These are phyloP conservation scores for Molossus molossus DNA, from an alignment of 2,797 vertebrate genomes.

Conservation along the genomic window DNA sequence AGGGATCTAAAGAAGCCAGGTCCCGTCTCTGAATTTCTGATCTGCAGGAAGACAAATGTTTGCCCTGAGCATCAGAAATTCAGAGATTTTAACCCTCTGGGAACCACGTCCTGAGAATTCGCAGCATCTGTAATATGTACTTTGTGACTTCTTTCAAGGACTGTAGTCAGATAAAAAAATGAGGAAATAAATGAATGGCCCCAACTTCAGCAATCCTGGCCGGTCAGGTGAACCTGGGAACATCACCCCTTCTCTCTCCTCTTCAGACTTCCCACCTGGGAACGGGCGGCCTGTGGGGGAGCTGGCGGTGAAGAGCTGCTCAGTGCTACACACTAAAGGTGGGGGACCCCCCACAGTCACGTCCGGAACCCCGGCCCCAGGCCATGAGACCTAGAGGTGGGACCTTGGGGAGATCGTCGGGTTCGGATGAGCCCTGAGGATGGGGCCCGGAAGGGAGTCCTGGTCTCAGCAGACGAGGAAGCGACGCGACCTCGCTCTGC, in stretches of 20 bases:
- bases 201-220: background rate
- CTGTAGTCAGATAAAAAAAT: background rate
- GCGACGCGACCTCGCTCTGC: background rate
- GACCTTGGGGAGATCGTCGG: background rate
- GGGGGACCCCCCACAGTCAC: too few species aligned
- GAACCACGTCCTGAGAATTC: background rate
- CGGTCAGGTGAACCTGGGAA: background rate
- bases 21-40: background rate
- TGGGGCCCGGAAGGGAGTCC: rapidly evolving
- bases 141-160: background rate
- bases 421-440: background rate
- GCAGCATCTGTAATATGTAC: background rate
- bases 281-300: background rate
- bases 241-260: background rate
- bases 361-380: too few species aligned
- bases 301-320: background rate
- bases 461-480: background rate
- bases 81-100: background rate
- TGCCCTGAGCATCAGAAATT: background rate
- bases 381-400: background rate
- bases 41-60: background rate
- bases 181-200: too few species aligned
- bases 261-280: background rate
- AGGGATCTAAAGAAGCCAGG: background rate
- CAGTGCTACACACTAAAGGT: background rate